Evolutionary conservation across 2,888 invertebrate species (phyloP).

Genomic region (Brachylomia viminalis): DNA sequence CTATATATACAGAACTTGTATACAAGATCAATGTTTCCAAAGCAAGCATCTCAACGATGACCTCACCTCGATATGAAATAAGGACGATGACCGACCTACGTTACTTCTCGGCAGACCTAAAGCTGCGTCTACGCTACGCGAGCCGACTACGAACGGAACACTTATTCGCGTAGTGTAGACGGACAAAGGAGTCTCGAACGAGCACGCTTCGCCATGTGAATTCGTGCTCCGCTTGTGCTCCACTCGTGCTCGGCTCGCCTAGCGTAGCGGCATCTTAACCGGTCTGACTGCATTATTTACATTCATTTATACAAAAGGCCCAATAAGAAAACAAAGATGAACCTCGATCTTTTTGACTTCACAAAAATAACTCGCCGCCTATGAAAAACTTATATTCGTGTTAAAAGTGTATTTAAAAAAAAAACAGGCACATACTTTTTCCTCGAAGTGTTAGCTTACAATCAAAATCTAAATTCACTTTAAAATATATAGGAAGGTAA

Average conservation of each 20-base stretch:
- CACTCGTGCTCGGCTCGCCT: too few species aligned
- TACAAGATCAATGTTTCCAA: constrained; percentile 20
- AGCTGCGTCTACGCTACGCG: too few species aligned
- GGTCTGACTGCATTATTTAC: constrained; percentile 41
- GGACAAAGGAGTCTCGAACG: too few species aligned
- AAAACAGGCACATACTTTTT: background rate
- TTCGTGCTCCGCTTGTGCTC: too few species aligned
- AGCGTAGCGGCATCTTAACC: too few species aligned
- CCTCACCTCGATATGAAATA: constrained; percentile 35
- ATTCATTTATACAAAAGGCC: constrained; percentile 8
- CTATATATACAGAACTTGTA: background rate
- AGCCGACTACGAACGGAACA: too few species aligned
- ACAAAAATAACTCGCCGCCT: background rate
- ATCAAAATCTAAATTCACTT: constrained; percentile 22
- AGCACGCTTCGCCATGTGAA: too few species aligned
- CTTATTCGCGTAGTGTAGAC: too few species aligned
- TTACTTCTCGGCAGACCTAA: constrained; percentile 4
- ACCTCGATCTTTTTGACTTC: background rate
- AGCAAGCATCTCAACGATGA: constrained; percentile 18
- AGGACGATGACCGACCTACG: constrained; percentile 49
- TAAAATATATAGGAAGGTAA: constrained; percentile 10
- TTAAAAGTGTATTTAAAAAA: background rate
- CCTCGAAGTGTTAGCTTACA: background rate
- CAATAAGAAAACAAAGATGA: constrained; percentile 15
- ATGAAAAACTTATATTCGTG: background rate